A percentile compares a stretch with the other conserved stretches of the same genome.
phyloP scores from a whole-genome alignment of 2,113 vertebrate genomes.

The Ochotona princeps region DNA sequence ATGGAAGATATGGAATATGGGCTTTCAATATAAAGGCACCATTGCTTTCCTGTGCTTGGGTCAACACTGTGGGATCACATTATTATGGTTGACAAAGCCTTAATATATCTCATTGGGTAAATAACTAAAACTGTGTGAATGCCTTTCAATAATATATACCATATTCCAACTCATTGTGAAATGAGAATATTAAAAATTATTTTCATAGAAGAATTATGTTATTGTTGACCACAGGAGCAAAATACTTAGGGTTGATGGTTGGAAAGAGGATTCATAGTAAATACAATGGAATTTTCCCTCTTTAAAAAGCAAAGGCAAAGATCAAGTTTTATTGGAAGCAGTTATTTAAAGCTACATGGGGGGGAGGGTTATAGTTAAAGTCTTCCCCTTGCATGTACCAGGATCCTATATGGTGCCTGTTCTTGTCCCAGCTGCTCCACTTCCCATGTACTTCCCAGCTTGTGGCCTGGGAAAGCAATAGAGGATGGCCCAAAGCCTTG shows the following conservation, averaged over 20 bases:
- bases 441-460: no score
- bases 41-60: background rate
- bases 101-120: background rate
- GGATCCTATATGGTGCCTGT: no score
- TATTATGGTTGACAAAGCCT: background rate
- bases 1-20: background rate
- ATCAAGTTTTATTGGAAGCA: background rate
- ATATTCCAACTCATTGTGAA: slow-evolving; percentile 27
- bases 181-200: slow-evolving; percentile 17
- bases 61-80: background rate
- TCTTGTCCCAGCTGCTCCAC: no score
- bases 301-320: slow-evolving; percentile 20
- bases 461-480: no score
- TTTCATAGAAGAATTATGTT: slow-evolving; percentile 35
- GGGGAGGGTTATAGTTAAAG: background rate
- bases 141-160: background rate
- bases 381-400: no score
- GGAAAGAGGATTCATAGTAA: slow-evolving; percentile 36
- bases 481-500: no score
- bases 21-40: background rate
- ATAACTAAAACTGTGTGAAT: background rate
- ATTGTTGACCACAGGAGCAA: slow-evolving; percentile 13
- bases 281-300: background rate
- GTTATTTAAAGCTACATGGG: background rate
- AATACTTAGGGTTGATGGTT: slow-evolving; percentile 11